Conservation (phyloP, 2,888 invertebrate genomes). For the Ormyrus thymus region DNA sequence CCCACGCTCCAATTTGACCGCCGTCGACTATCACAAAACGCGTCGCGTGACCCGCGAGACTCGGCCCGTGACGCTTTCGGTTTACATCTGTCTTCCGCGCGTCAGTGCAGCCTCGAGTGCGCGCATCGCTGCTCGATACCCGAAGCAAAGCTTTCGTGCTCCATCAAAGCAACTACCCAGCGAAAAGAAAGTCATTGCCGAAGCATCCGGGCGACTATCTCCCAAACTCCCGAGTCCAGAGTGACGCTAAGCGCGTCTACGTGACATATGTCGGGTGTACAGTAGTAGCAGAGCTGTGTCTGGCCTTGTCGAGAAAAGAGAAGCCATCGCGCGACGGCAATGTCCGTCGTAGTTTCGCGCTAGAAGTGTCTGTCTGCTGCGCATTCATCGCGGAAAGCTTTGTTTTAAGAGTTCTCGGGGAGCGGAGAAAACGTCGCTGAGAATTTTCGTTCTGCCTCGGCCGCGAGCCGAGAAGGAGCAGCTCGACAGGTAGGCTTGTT, state of each 20-base stretch:
- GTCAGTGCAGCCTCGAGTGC: too few relatives aligned
- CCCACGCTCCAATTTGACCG: too few relatives aligned
- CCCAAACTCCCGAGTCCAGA: neutral
- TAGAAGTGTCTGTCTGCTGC: neutral
- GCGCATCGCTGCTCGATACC: too few relatives aligned
- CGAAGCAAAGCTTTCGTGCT: too few relatives aligned
- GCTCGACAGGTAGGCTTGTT: too few relatives aligned
- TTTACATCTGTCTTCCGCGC: too few relatives aligned
- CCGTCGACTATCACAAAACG: too few relatives aligned
- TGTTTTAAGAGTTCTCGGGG: too few relatives aligned
- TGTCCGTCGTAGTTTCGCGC: slow-evolving; percentile 8
- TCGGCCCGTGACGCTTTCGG: too few relatives aligned
- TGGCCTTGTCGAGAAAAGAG: neutral
- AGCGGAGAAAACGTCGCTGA: slow-evolving; percentile 14
- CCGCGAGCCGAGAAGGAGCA: slow-evolving; percentile 24
- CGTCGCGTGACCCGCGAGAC: too few relatives aligned
- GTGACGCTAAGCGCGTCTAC: neutral
- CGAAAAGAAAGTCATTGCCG: neutral
- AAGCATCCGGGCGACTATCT: neutral
- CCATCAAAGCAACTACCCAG: neutral
- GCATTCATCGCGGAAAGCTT: too few relatives aligned
- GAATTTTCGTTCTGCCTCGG: slow-evolving; percentile 14
- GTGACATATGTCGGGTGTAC: slow-evolving; percentile 30
- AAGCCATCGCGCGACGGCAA: neutral
- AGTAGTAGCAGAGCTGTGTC: neutral